Evolutionary conservation across 1,140 invertebrate genomes (phyloP).

Genomic region (Augochlora pura): DNA sequence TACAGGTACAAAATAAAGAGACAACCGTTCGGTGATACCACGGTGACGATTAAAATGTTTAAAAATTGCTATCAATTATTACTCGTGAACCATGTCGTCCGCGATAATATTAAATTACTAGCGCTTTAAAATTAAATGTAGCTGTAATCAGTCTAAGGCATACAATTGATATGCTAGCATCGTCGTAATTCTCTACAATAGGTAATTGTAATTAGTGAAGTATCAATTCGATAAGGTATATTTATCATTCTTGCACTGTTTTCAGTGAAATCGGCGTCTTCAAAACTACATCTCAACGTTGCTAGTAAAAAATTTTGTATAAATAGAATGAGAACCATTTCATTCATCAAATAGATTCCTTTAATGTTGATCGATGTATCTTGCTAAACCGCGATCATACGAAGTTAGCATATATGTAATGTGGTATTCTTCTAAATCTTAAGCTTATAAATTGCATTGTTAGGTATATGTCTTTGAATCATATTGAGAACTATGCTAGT

Average conservation of each 20-base stretch:
- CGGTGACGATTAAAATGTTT: neutral
- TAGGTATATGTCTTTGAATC: slow-evolving; percentile 27
- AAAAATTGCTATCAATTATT: slow-evolving; percentile 1
- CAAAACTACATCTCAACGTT: slow-evolving; percentile 30
- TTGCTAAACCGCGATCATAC: slow-evolving; percentile 14
- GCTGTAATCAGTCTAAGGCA: slow-evolving; percentile 25
- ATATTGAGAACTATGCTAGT: slow-evolving; percentile 9
- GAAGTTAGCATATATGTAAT: slow-evolving; percentile 24
- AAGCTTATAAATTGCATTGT: slow-evolving; percentile 46
- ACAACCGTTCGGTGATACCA: slow-evolving; percentile 1
- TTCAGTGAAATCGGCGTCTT: slow-evolving; percentile 19
- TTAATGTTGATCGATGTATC: slow-evolving; percentile 17
- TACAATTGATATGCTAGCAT: slow-evolving; percentile 56
- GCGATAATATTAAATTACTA: neutral
- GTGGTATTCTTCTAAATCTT: slow-evolving; percentile 40
- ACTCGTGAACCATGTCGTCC: slow-evolving; percentile 1
- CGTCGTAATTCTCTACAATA: slow-evolving; percentile 30
- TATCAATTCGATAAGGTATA: slow-evolving; percentile 18
- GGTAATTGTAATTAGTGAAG: slow-evolving; percentile 30
- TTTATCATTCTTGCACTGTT: slow-evolving; percentile 3
- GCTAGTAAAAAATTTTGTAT: slow-evolving; percentile 61
- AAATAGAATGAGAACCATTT: slow-evolving; percentile 48
- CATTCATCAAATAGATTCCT: slow-evolving; percentile 15
- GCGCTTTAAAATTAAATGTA: slow-evolving; percentile 24
- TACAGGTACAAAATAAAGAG: slow-evolving; percentile 21